Evolutionary conservation across 92 coral and sea anemone species (phyloP).

Genomic region (Porites cylindrica): DNA sequence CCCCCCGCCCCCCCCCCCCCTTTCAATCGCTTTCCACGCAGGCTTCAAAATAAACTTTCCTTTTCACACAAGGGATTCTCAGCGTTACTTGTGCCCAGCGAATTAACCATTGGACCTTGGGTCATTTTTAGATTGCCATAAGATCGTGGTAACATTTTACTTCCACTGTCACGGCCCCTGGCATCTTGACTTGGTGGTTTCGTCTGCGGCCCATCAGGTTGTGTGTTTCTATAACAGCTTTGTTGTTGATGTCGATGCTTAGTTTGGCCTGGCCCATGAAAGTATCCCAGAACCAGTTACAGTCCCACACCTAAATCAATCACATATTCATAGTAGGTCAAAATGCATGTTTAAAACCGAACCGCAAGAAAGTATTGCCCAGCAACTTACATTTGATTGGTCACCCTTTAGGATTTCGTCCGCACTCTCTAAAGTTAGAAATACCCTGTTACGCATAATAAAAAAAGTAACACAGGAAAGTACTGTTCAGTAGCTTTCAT

Average conservation of each 20-base stretch:
- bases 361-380: too few relatives aligned
- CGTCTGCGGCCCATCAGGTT: conserved; percentile 90
- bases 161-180: conserved; percentile 88
- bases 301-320: conserved; percentile 83
- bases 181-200: conserved; percentile 75
- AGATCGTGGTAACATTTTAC: conserved; percentile 83
- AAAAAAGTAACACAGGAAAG: too few relatives aligned
- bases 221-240: conserved; percentile 67
- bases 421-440: too few relatives aligned
- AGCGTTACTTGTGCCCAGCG: neutral
- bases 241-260: conserved; percentile 82
- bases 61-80: neutral
- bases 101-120: neutral
- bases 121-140: conserved; percentile 22
- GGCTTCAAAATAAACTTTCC: neutral
- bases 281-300: conserved; percentile 87
- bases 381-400: too few relatives aligned
- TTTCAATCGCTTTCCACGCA: neutral
- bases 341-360: neutral
- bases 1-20: neutral
- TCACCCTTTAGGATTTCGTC: too few relatives aligned
- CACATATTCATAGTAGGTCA: neutral
- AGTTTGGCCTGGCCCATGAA: conserved; percentile 97
- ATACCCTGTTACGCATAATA: too few relatives aligned
- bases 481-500: too few relatives aligned